These are phyloP conservation scores for Odobenus rosmarus DNA, from an alignment of 2,113 vertebrate species.

Conservation along the genomic window DNA sequence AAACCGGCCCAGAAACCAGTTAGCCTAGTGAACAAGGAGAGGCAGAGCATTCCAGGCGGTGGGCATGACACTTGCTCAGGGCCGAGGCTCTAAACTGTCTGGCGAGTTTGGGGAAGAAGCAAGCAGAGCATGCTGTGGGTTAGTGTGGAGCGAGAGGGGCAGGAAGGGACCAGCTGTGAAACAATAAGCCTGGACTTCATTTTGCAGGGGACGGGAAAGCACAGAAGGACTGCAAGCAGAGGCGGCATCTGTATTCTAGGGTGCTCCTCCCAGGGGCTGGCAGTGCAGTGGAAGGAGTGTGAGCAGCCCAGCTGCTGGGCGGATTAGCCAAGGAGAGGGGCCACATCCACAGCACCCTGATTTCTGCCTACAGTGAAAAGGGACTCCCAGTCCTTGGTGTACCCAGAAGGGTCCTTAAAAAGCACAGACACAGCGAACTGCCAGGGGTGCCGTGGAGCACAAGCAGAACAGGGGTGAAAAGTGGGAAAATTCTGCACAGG, in stretches of 20 bases:
- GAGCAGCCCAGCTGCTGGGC: not conserved
- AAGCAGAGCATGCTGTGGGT: not conserved
- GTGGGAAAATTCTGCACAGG: not conserved
- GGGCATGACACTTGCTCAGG: no score
- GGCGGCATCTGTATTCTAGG: not conserved
- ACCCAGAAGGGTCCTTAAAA: not conserved
- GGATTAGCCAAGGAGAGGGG: not conserved
- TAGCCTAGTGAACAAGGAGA: not conserved
- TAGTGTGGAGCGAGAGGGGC: accelerated
- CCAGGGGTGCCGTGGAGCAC: not conserved
- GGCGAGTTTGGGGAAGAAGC: not conserved
- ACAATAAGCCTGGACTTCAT: not conserved
- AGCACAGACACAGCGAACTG: not conserved
- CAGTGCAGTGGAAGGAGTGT: not conserved
- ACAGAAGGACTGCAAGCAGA: not conserved
- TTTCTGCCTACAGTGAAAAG: not conserved
- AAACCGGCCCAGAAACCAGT: not conserved
- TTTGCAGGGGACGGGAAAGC: not conserved
- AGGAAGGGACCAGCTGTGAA: not conserved
- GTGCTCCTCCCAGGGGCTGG: not conserved
- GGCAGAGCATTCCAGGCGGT: not conserved
- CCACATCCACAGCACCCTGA: not conserved
- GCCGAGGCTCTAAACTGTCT: not conserved
- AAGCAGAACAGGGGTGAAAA: not conserved
- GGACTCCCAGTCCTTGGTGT: not conserved